Evolutionary conservation across 2,113 vertebrate genomes (phyloP), one percentile per base, ranked within the genome.

Genomic region (Platichthys stellatus): DNA sequence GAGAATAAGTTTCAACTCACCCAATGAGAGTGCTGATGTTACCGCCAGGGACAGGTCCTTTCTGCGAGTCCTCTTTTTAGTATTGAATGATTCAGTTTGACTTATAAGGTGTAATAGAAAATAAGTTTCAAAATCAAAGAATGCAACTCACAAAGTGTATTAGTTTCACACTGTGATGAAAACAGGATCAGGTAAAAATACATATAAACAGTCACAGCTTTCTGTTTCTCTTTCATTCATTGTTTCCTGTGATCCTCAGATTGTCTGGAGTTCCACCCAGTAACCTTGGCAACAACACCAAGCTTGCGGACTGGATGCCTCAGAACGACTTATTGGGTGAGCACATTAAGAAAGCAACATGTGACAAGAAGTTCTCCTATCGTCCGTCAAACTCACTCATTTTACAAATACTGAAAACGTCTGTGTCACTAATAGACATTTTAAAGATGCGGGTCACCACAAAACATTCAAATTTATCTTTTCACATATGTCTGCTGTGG

Each of bases 261-360:
- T 99, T 97, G 94, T 98, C 98, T 76, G 98, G 98, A 88, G 94
- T 94, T 57, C 95, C 95, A 83, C 98, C 98, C 38, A 95, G 90
- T 88, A 99, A 98, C 91, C 95, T 99, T 64, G 97, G 97, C 74
- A 98, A 97, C 91, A 99, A 99, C 87, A 99, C 97, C 3, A 98
- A 97, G 89, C 96, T 99, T 43, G 96, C 98, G 85, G 97, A 99
- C 61, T 99, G 98, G 98, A 93, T 99, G 94, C 98, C 98, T 13
- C 98, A 99, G 85, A 99, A 99, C 1, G 98, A 99, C 86, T 93
- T 99, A 68, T 92, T 99, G 75, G 98, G 98, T 98, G 85, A 96
- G 96, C 26, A 12, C 26, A 68, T 20, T 7, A 3, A 35, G 0
- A 24, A 15, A 2, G 67, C 12, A 9, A 26, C 26, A 23, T 23